Percentiles rank a stretch among this genome's conserved stretches.
Evolutionary conservation across 2,113 vertebrate species (phyloP).

Genomic region (Sinocyclocheilus rhinocerous): DNA sequence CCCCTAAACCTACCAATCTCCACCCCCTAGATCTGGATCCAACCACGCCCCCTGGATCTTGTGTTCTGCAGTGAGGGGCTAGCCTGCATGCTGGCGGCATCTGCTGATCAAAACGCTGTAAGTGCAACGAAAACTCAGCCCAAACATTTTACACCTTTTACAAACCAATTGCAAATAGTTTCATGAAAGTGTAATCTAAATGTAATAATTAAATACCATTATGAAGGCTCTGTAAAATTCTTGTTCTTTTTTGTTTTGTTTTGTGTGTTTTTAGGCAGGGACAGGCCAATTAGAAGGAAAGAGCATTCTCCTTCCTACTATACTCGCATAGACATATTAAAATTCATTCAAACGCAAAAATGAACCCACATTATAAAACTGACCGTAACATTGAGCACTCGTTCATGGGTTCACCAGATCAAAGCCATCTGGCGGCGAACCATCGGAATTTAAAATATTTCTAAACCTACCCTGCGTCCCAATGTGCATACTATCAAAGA

Average conservation of each 20-base stretch:
- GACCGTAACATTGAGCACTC: neutral
- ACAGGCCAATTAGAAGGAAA: no score
- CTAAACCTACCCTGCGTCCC: neutral
- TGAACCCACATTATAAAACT: neutral
- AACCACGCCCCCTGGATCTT: no score
- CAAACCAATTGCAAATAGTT: neutral
- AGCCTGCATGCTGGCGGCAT: neutral
- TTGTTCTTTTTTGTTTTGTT: neutral
- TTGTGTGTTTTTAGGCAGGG: neutral
- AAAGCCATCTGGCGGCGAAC: neutral
- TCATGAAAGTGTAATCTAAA: neutral
- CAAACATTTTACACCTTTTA: neutral
- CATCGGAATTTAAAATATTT: neutral
- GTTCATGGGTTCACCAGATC: neutral
- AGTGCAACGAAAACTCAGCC: neutral
- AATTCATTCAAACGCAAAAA: neutral
- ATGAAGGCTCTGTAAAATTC: neutral
- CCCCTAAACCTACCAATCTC: no score
- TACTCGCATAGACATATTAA: no score
- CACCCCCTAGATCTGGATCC: no score
- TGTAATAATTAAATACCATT: neutral
- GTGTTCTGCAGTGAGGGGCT: no score
- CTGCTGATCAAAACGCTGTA: neutral
- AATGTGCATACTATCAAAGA: no score
- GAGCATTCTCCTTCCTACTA: no score